Evolutionary conservation across 2,888 invertebrate species (phyloP), one percentile per base, ranked within the genome.

Genomic region (Geotrupes spiniger): DNA sequence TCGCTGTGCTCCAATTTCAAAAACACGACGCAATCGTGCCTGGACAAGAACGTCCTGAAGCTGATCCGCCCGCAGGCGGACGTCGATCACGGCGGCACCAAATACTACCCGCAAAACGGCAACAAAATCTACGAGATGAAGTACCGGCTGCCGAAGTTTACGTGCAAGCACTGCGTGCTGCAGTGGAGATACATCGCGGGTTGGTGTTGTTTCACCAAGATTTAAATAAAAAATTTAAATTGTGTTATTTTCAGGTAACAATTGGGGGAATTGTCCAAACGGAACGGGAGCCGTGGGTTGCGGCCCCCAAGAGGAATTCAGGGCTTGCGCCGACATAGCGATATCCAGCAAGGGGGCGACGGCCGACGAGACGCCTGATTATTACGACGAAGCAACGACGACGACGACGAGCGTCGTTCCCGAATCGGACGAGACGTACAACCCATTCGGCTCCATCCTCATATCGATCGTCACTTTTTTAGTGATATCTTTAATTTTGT

Each of bases 121-220:
- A 89, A 86, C 59, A 83, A 82, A 63, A 79, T 90, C 11, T 91
- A 90, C 69, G 87, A 90, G 65, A 86, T 87, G 70, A 70, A 69
- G 51, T 74, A 70, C 49, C 61, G 62, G 38, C 53, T 78, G 28
- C 84, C 83, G 0, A 84, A 79, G 28, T 63, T 90, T 10, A 81
- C 83, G 36, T 93, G 93, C 68, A 72, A 79, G 8, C 90, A 90
- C 68, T 93, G 93, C 66, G 82, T 93, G 2, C 74, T 93, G 48
- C 93, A 93, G 66, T 93, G 93, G 93, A 80, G 86, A 58, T 93
- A 93, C 70, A 79, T 89, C 45, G 91, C 92, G 36, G 91, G 87
- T 66, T 56, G 36, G 71, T 70, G 8, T 33, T 33, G n/a, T 33
- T 33, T 33, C 11, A 14, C 2, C n/a, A 8, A 1, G n/a, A n/a